Evolutionary conservation across 2,888 invertebrate genomes (phyloP).

Genomic region (Vanessa cardui): DNA sequence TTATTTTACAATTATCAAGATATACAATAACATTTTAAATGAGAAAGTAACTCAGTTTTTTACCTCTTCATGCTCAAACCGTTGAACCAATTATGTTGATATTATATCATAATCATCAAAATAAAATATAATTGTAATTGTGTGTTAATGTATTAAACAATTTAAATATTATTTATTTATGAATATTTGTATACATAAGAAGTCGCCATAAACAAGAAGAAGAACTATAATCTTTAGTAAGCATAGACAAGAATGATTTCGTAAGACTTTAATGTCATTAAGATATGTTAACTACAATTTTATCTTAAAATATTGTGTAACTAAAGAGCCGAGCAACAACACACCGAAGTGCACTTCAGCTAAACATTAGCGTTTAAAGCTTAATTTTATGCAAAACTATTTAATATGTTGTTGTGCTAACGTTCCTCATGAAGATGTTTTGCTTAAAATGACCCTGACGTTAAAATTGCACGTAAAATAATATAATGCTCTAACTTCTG

Average conservation of each 20-base stretch:
- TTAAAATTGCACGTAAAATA: background rate
- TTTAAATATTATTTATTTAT: no score
- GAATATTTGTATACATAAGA: no score
- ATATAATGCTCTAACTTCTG: background rate
- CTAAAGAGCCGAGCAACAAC: constrained; percentile 3
- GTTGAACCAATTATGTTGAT: no score
- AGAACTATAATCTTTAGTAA: no score
- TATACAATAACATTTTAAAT: no score
- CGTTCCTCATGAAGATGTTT: background rate
- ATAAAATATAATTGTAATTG: background rate
- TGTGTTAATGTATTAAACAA: no score
- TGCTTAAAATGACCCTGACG: constrained; percentile 4
- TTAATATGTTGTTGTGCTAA: background rate
- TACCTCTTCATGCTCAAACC: no score
- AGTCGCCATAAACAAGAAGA: no score
- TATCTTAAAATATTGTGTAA: constrained; percentile 11
- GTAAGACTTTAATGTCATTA: background rate
- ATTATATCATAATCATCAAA: background rate
- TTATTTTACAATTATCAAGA: no score
- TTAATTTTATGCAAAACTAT: constrained; percentile 8
- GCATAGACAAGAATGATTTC: background rate
- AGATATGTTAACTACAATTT: background rate
- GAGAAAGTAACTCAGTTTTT: no score
- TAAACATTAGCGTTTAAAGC: constrained; percentile 12
- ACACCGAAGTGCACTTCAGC: constrained; percentile 4